A percentile compares a stretch with the other conserved stretches of the same genome.
phyloP scores from a whole-genome alignment of 2,113 vertebrate species.

The Engraulis encrasicolus region DNA sequence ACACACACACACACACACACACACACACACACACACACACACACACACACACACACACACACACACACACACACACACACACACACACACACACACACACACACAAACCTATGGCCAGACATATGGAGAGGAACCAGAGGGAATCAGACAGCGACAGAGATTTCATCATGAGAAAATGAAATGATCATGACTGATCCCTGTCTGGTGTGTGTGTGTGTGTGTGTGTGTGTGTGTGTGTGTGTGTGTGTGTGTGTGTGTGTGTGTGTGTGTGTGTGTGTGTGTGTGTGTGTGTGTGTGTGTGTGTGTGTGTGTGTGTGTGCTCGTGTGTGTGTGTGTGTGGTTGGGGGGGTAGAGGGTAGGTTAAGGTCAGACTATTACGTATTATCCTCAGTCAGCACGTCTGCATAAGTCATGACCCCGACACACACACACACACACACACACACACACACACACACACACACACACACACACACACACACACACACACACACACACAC shows the following conservation, averaged over 20 bases:
- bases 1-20: no score
- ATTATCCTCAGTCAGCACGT: not conserved
- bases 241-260: not conserved
- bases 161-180: not conserved
- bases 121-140: not conserved
- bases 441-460: no score
- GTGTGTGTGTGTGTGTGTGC: not conserved
- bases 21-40: no score
- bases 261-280: not conserved
- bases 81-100: no score
- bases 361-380: not conserved
- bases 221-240: not conserved
- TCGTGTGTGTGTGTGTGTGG: not conserved
- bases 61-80: no score
- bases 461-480: no score
- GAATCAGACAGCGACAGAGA: not conserved
- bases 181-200: constrained; percentile 5
- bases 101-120: no score
- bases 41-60: no score
- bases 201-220: not conserved
- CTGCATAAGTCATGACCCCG: not conserved
- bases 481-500: no score
- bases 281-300: not conserved
- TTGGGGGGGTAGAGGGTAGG: no score
- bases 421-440: not conserved